phyloP scores from a whole-genome alignment of 64 coral and sea anemone species.

The Dendrophyllia cribrosa region DNA sequence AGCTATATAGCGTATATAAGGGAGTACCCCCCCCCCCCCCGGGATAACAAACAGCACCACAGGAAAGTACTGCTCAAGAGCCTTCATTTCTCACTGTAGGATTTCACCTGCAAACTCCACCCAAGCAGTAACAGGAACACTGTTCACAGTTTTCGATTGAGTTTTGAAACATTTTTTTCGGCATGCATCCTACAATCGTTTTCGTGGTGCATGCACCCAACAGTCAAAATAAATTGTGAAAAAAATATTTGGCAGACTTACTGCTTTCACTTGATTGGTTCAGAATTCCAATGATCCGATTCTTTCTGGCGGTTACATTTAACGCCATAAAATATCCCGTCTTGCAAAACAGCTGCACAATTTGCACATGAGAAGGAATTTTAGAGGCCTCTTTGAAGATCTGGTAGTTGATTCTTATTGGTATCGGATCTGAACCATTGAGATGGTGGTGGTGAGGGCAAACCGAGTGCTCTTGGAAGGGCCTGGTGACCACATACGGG shows the following conservation, averaged over 20 bases:
- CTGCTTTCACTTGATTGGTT: conserved; percentile 50
- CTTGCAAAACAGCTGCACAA: conserved; percentile 53
- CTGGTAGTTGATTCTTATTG: conserved; percentile 34
- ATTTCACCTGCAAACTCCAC: too few relatives aligned
- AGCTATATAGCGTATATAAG: too few relatives aligned
- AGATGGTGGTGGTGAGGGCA: not conserved
- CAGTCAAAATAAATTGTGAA: too few relatives aligned
- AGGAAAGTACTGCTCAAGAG: too few relatives aligned
- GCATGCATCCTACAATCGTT: too few relatives aligned
- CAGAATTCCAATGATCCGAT: conserved; percentile 1
- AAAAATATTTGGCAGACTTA: not conserved
- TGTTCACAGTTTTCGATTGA: too few relatives aligned
- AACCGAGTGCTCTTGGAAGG: not conserved
- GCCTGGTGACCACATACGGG: conserved; percentile 2
- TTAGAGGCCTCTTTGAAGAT: conserved; percentile 41
- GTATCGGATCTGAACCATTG: not conserved
- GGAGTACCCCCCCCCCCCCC: too few relatives aligned
- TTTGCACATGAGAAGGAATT: conserved; percentile 17
- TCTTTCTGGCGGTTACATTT: not conserved
- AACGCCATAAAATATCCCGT: conserved; percentile 41
- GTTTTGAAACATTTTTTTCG: too few relatives aligned
- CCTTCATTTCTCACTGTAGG: too few relatives aligned
- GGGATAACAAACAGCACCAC: too few relatives aligned
- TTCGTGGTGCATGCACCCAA: too few relatives aligned
- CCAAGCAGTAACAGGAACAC: too few relatives aligned